Conservation (phyloP, 2,888 invertebrate genomes). For the Phortica okadai region DNA sequence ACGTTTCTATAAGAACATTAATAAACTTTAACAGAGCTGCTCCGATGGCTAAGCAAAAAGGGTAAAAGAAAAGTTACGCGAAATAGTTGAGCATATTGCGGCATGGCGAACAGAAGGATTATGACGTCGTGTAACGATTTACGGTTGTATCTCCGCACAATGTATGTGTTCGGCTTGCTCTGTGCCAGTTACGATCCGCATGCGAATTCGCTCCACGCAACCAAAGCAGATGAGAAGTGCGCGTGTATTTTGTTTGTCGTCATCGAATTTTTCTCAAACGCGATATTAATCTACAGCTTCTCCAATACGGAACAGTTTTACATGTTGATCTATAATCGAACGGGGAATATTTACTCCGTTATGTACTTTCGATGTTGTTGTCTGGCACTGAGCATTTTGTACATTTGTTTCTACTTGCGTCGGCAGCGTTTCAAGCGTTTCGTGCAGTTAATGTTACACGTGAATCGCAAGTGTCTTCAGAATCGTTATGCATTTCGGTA, state of each 20-base stretch:
- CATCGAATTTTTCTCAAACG: not conserved
- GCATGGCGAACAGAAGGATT: not conserved
- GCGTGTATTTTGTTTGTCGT: constrained; percentile 37
- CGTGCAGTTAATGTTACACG: constrained; percentile 44
- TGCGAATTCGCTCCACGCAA: constrained; percentile 40
- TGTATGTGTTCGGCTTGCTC: constrained; percentile 51
- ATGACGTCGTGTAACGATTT: constrained; percentile 46
- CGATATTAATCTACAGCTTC: constrained; percentile 38
- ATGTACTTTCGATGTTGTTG: constrained; percentile 48
- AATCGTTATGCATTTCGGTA: constrained; percentile 21
- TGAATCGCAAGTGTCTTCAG: constrained; percentile 42
- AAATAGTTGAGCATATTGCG: constrained; percentile 1
- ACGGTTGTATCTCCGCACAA: constrained; percentile 46
- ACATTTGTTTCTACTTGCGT: constrained; percentile 49
- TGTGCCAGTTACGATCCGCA: constrained; percentile 46
- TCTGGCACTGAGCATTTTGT: constrained; percentile 44
- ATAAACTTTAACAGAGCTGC: no score
- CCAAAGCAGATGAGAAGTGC: constrained; percentile 45
- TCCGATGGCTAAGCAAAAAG: no score
- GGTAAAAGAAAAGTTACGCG: no score
- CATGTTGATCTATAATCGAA: constrained; percentile 45
- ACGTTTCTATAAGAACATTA: no score
- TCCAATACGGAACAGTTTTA: constrained; percentile 40
- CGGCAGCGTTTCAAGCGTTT: constrained; percentile 46
- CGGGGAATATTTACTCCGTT: constrained; percentile 55